Evolutionary conservation across 2,113 vertebrate genomes (phyloP).

Genomic region (Elanoides forficatus): DNA sequence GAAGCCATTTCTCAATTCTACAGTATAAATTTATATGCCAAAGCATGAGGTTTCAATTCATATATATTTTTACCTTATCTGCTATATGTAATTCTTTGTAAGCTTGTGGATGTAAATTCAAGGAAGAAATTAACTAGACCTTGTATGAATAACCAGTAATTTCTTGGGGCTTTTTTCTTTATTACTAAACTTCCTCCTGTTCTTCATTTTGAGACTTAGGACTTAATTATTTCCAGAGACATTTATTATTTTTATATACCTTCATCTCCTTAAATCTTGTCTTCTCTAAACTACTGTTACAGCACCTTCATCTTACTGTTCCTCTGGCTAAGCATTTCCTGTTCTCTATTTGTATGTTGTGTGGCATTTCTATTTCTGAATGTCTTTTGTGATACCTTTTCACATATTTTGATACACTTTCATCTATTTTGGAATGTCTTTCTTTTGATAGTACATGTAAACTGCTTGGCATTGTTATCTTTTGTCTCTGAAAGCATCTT

Average conservation of each 20-base stretch:
- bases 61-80: neutral
- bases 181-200: neutral
- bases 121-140: neutral
- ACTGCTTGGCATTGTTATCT: neutral
- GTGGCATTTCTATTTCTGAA: neutral
- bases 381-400: neutral
- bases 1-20: neutral
- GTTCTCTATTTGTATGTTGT: neutral
- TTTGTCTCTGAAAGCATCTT: neutral
- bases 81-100: neutral
- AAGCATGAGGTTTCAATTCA: neutral
- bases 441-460: neutral
- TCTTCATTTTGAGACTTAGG: neutral
- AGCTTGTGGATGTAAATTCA: neutral
- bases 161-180: neutral
- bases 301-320: neutral
- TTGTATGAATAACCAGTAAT: neutral
- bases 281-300: neutral
- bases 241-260: neutral
- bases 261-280: neutral
- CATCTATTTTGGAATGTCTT: neutral
- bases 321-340: neutral
- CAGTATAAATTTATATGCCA: neutral
- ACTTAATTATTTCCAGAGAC: neutral
- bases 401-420: neutral